Evolutionary conservation across 2,113 vertebrate species (phyloP).

Genomic region (Galeopterus variegatus): DNA sequence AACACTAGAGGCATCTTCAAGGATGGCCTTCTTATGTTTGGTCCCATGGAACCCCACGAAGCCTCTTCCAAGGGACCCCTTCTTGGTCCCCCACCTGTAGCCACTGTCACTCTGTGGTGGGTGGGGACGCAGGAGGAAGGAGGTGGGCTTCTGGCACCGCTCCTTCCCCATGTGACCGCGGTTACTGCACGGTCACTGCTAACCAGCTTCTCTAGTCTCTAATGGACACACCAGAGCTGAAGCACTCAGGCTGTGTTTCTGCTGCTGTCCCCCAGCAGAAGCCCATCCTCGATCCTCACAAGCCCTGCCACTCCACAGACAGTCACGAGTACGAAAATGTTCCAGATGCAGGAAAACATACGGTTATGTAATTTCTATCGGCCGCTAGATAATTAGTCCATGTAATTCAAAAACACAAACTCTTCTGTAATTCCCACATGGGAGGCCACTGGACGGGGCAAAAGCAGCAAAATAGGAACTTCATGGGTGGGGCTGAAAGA

Average conservation of each 20-base stretch:
- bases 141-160: not conserved
- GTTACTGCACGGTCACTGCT: not conserved
- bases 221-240: not conserved
- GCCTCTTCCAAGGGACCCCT: not conserved
- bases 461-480: slow-evolving; percentile 57
- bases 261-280: not conserved
- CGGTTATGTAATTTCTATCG: not conserved
- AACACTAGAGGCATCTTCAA: not conserved
- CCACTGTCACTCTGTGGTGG: accelerated
- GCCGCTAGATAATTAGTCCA: not conserved
- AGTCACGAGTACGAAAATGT: not conserved
- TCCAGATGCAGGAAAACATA: not conserved
- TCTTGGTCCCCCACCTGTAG: not conserved
- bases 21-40: not conserved
- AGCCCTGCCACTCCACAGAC: not conserved
- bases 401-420: not conserved
- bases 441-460: not conserved
- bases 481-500: slow-evolving; percentile 40
- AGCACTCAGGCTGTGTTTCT: not conserved
- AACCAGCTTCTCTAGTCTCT: not conserved
- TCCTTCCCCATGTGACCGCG: not conserved
- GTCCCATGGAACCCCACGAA: not conserved
- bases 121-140: too few relatives aligned
- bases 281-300: not conserved
- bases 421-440: slow-evolving; percentile 10